Evolutionary conservation across 2,888 invertebrate genomes (phyloP).

Genomic region (Agrypnus murinus): DNA sequence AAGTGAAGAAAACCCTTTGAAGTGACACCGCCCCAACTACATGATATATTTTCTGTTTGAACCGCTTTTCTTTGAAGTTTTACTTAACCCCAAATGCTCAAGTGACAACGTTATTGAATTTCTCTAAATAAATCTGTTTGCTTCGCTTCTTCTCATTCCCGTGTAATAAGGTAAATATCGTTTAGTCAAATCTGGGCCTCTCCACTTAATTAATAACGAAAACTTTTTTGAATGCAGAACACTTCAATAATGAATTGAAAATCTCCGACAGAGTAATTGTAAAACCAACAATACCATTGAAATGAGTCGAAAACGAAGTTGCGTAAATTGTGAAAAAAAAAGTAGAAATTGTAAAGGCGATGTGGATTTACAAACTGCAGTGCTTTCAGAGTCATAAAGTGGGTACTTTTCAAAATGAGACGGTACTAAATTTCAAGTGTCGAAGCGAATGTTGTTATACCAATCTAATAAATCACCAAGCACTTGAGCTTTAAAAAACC

Average conservation of each 20-base stretch:
- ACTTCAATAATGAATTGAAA: conserved; percentile 10
- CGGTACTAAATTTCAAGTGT: conserved; percentile 19
- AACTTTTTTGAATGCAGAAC: background rate
- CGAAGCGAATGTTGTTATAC: conserved; percentile 3
- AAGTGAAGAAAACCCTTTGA: conserved; percentile 33
- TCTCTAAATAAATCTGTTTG: conserved; percentile 39
- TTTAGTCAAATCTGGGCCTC: conserved; percentile 8
- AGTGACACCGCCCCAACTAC: conserved; percentile 34
- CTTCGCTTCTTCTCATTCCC: conserved; percentile 7
- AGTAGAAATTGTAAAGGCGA: background rate
- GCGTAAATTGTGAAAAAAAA: conserved; percentile 19
- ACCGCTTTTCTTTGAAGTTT: conserved; percentile 41
- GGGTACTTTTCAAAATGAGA: conserved; percentile 18
- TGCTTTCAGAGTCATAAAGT: conserved; percentile 26
- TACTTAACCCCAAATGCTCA: conserved; percentile 37
- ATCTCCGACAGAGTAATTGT: background rate
- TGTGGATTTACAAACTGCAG: conserved; percentile 15
- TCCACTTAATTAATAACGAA: conserved; percentile 11
- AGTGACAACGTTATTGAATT: conserved; percentile 46
- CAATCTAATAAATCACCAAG: background rate
- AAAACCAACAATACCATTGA: conserved; percentile 16
- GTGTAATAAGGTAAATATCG: conserved; percentile 19
- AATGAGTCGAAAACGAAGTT: conserved; percentile 14
- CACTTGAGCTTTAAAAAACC: conserved; percentile 6
- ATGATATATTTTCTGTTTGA: conserved; percentile 43